Conservation (phyloP, 2,113 vertebrate genomes). For the Brachionichthys hirsutus region DNA sequence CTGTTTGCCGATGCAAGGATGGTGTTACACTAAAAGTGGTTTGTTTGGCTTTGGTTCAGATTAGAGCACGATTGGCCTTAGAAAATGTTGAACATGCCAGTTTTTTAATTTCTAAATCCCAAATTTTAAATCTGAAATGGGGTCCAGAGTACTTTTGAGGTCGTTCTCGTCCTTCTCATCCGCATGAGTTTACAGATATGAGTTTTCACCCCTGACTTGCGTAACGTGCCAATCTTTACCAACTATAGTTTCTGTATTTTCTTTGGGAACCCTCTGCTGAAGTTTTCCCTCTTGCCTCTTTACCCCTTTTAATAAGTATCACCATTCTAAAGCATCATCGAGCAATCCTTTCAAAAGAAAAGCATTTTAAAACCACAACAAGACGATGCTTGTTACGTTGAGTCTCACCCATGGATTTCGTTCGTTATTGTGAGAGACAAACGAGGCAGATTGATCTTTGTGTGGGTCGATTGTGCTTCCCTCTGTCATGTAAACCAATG, state of each 20-base stretch:
- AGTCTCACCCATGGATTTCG: slow-evolving; percentile 40
- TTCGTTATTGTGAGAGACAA: slow-evolving; percentile 54
- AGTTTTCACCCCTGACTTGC: slow-evolving; percentile 67
- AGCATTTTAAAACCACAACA: neutral
- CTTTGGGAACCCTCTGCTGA: slow-evolving; percentile 60
- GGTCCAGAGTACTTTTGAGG: slow-evolving; percentile 62
- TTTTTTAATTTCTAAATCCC: slow-evolving; percentile 4
- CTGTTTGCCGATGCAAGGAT: slow-evolving; percentile 22
- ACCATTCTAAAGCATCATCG: slow-evolving; percentile 21
- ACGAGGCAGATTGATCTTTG: slow-evolving; percentile 54
- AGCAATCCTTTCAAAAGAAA: slow-evolving; percentile 22
- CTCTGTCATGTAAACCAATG: slow-evolving; percentile 71
- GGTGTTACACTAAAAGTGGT: slow-evolving; percentile 8
- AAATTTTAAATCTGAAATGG: slow-evolving; percentile 41
- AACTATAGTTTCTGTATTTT: slow-evolving; percentile 84
- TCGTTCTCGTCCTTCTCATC: slow-evolving; percentile 53
- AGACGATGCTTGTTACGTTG: slow-evolving; percentile 71
- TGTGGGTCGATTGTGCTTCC: slow-evolving; percentile 74
- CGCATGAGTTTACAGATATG: slow-evolving; percentile 54
- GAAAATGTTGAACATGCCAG: slow-evolving; percentile 5
- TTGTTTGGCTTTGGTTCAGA: slow-evolving; percentile 10
- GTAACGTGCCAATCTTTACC: slow-evolving; percentile 86
- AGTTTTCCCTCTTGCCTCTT: slow-evolving; percentile 52
- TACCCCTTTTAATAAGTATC: slow-evolving; percentile 75
- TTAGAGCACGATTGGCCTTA: slow-evolving; percentile 29